Evolutionary conservation across 2,797 vertebrate genomes (phyloP).

Genomic region (Threskiornis aethiopicus): DNA sequence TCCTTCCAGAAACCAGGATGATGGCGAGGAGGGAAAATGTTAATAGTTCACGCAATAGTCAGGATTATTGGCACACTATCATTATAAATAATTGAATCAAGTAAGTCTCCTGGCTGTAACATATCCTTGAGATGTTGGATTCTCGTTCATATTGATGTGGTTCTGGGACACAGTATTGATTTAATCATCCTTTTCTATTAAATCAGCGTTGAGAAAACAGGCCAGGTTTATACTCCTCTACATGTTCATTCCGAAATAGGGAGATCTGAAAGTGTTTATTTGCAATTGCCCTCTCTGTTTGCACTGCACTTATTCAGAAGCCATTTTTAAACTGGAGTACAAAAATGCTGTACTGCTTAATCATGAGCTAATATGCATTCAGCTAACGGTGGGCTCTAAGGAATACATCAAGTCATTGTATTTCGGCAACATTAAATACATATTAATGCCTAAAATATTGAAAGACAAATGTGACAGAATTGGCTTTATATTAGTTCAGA

Average conservation of each 20-base stretch:
- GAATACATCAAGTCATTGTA: slow-evolving; percentile 13
- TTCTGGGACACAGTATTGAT: slow-evolving; percentile 61
- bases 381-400: slow-evolving; percentile 21
- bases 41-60: slow-evolving; percentile 56
- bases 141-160: slow-evolving; percentile 48
- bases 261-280: slow-evolving; percentile 30
- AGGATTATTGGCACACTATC: slow-evolving; percentile 39
- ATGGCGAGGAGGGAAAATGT: slow-evolving; percentile 24
- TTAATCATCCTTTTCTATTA: slow-evolving; percentile 57
- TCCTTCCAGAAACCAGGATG: slow-evolving; percentile 23
- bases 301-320: slow-evolving; percentile 1
- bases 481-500: slow-evolving; percentile 32
- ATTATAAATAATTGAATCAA: slow-evolving; percentile 64
- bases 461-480: slow-evolving; percentile 24
- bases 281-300: slow-evolving; percentile 26
- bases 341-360: not conserved
- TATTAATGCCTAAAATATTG: slow-evolving; percentile 21
- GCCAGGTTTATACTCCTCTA: not conserved
- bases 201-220: slow-evolving; percentile 52
- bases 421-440: slow-evolving; percentile 29
- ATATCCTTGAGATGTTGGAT: slow-evolving; percentile 34
- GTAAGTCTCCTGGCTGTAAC: slow-evolving; percentile 22
- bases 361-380: not conserved
- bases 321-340: slow-evolving; percentile 41
- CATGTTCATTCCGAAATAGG: not conserved